Evolutionary conservation across 2,888 invertebrate species (phyloP).

Genomic region (Antheraea yamamai): DNA sequence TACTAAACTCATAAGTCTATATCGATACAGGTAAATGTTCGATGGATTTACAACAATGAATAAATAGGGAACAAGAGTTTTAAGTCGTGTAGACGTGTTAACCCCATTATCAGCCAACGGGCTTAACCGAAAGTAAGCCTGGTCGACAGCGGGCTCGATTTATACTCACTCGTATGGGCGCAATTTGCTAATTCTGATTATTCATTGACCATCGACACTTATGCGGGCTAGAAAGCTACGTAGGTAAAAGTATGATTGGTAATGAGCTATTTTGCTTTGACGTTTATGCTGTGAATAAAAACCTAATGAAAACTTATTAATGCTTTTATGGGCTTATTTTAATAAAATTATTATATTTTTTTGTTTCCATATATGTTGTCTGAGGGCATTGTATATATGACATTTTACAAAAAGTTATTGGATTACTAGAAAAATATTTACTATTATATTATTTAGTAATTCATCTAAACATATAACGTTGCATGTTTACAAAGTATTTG

Average conservation of each 20-base stretch:
- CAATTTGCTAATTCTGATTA: slow-evolving; percentile 73
- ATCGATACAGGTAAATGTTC: background rate
- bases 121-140: slow-evolving; percentile 66
- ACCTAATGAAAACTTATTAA: background rate
- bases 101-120: slow-evolving; percentile 72
- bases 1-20: background rate
- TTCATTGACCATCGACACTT: slow-evolving; percentile 63
- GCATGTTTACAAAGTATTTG: background rate
- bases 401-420: too few species aligned
- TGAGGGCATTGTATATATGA: too few species aligned
- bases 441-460: too few species aligned
- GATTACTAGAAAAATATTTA: too few species aligned
- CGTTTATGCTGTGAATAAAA: background rate
- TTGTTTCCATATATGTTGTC: too few species aligned
- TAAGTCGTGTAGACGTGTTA: slow-evolving; percentile 69
- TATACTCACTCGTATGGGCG: slow-evolving; percentile 61
- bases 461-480: too few species aligned
- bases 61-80: slow-evolving; percentile 45
- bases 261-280: background rate
- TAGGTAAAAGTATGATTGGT: background rate
- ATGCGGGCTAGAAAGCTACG: slow-evolving; percentile 21
- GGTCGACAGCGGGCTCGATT: slow-evolving; percentile 66
- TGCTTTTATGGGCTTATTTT: background rate
- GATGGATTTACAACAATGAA: slow-evolving; percentile 20
- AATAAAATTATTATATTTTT: too few species aligned